Evolutionary conservation across 2,888 invertebrate genomes (phyloP).

Genomic region (Trichacis sp.): DNA sequence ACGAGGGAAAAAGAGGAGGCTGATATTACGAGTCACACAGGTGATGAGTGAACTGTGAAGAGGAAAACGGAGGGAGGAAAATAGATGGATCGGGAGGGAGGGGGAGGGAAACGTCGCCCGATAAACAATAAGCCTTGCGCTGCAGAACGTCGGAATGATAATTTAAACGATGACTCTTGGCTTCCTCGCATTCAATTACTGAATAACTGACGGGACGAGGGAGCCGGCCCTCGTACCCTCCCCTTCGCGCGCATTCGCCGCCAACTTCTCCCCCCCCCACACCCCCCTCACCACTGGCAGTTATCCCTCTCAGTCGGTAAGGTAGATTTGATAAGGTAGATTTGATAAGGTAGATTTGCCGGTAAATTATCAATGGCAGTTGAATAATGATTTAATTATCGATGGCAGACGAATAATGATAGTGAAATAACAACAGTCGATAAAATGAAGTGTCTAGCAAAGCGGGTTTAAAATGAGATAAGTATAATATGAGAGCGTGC

Average conservation of each 20-base stretch:
- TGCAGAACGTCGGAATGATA: slow-evolving; percentile 57
- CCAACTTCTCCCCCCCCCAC: not conserved
- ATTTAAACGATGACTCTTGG: slow-evolving; percentile 67
- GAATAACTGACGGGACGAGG: slow-evolving; percentile 59
- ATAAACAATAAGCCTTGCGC: slow-evolving; percentile 38
- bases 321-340: too few species aligned
- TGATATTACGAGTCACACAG: slow-evolving; percentile 31
- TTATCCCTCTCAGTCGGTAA: too few species aligned
- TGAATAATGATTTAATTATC: too few species aligned
- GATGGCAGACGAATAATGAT: too few species aligned
- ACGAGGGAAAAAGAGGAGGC: slow-evolving; percentile 30
- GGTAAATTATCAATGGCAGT: too few species aligned
- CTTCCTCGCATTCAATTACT: slow-evolving; percentile 66
- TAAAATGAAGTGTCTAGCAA: too few species aligned
- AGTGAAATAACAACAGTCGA: too few species aligned
- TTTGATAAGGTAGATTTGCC: too few species aligned
- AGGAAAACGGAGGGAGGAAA: not conserved
- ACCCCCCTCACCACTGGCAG: too few species aligned
- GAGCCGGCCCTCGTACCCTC: slow-evolving; percentile 11
- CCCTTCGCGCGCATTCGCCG: slow-evolving; percentile 25
- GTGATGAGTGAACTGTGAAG: slow-evolving; percentile 27
- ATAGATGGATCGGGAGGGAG: slow-evolving; percentile 3
- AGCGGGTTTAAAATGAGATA: too few species aligned
- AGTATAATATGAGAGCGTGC: too few species aligned
- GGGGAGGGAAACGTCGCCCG: slow-evolving; percentile 17